A percentile compares a stretch with the other conserved stretches of the same genome.
These are phyloP conservation scores for Mercenaria mercenaria DNA, from an alignment of 1,140 invertebrate species.

Conservation along the genomic window DNA sequence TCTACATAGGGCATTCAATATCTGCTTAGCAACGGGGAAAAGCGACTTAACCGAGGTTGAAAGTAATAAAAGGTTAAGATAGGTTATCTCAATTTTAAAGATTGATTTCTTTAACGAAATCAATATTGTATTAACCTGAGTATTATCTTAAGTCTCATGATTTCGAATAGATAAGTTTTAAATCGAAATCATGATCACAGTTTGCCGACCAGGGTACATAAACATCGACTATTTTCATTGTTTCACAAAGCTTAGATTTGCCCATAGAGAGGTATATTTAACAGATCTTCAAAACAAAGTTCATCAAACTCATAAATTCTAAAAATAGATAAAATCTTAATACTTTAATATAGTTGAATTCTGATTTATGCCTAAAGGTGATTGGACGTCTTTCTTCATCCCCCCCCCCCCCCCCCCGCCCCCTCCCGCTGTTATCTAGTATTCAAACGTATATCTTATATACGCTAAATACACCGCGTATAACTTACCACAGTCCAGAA, in stretches of 20 bases:
- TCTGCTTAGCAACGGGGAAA: constrained; percentile 40
- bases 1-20: constrained; percentile 9
- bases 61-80: constrained; percentile 64
- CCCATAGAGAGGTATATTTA: not conserved
- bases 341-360: too few species aligned
- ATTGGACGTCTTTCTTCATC: too few species aligned
- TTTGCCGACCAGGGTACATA: not conserved
- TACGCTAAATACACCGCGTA: too few species aligned
- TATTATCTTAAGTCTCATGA: constrained; percentile 57
- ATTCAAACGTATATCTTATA: too few species aligned
- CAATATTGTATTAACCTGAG: constrained; percentile 56
- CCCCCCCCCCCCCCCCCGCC: too few species aligned
- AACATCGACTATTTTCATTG: not conserved
- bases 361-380: too few species aligned
- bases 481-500: too few species aligned
- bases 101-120: constrained; percentile 65
- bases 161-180: constrained; percentile 56
- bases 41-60: constrained; percentile 38
- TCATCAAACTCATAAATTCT: not conserved
- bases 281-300: not conserved
- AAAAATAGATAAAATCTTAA: not conserved
- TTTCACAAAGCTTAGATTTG: not conserved
- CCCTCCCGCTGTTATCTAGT: too few species aligned
- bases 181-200: not conserved
- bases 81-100: constrained; percentile 64